Base-by-base conservation (phyloP, 2,113 vertebrate species). In the Scatophagus argus region DNA sequence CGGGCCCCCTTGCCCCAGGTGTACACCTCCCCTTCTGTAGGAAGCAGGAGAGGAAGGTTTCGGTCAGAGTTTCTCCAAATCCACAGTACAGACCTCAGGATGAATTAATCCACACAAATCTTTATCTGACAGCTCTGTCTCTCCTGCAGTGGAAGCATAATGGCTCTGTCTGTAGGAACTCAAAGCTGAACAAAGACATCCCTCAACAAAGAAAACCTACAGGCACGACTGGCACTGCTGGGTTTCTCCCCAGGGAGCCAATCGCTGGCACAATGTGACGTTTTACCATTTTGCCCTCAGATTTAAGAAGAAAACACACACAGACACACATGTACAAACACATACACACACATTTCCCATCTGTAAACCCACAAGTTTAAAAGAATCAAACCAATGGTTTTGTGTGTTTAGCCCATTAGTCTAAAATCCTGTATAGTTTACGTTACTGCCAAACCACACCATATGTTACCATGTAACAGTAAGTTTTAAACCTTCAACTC, bases 1-100 rank as follows among this genome's bases (percentile, higher is more conserved):
- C 98, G 94, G 90, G 98, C 97, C 46, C 98, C 98, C 90, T 99
- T 99, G 23, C 98, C 98, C 98, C 98, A 99, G 0, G 97, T 98
- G 90, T 95, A 98, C 60, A 98, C 97, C 86, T 99, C 97, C 0
- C 97, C 96, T 0, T 99, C 98, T 99, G 94, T 6, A 38, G 17
- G 69, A 39, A 79, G 27, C 21, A 41, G 32, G 12, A 73, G 59
- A 32, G 64, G 43, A 55, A 47, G 64, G n/a, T 76, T 4, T 13
- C 21, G 58, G 68, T 86, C 72, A 83, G 67, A 2, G 11, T 62
- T 73, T 55, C 38, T 41, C 10, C 60, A 68, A 49, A 66, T 54
- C 59, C 38, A 76, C 62, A 78, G 38, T 4, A 0, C 56, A 23
- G 55, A 52, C 60, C 29, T 63, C 61, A 78, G 58, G 47, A 78